Base-by-base conservation (phyloP, 2,797 vertebrate genomes). In the Neomorphus geoffroyi region DNA sequence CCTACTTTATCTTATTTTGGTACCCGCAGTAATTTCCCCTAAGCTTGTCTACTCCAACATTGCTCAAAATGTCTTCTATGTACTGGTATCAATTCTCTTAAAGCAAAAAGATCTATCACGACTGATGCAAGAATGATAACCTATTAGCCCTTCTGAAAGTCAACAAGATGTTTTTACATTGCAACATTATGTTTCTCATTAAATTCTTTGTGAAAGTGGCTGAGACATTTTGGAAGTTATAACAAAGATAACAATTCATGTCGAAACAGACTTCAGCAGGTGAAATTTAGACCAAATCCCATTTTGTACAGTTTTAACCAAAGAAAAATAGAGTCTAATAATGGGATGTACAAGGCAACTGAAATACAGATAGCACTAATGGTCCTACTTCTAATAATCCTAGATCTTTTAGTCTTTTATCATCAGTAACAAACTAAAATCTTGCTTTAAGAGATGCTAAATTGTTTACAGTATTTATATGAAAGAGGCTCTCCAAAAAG, bases 1-100 rank as follows among this genome's bases (percentile, higher is more conserved):
- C 95, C 96, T 95, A 96, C 86, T 96, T 96, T 93, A 84, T 90
- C 93, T 95, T 93, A 69, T 94, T 95, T 94, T 92, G 87, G 90
- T 88, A 80, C 77, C 94, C 88, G 66, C 83, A 82, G 83, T 77
- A 92, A 95, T 94, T 94, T 96, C 94, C 78, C 92, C 85, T 93
- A 92, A 94, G 92, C 83, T 95, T 88, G 62, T 93, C 92, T 96
- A 72, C 50, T 79, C 77, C 0, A 0, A 79, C 70, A 93, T n/a
- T 62, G 48, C 86, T 93, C 88, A 70, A 93, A 92, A 93, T 70
- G 86, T 71, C 80, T 92, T 84, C 73, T 75, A 7, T 37, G 69
- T 39, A 50, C 54, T 71, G 61, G 50, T 61, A 92, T 80, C 60
- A 71, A 14, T 62, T 58, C 77, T 80, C 70, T 77, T 84, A 92